A percentile compares a stretch with the other conserved stretches of the same genome.
phyloP scores from a whole-genome alignment of 2,888 invertebrate genomes.

The Leptinotarsa rubiginosa region DNA sequence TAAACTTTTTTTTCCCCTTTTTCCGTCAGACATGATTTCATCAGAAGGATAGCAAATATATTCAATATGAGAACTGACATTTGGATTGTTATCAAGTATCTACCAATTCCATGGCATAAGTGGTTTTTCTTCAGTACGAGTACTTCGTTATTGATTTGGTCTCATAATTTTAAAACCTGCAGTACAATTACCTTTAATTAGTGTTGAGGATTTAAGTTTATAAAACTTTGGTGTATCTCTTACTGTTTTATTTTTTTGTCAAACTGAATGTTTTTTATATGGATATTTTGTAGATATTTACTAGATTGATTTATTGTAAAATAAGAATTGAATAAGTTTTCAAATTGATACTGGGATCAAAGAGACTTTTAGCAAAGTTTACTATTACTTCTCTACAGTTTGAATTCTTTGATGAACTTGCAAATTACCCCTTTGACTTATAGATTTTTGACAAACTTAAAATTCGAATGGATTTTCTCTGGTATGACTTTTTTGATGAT shows the following conservation, averaged over 20 bases:
- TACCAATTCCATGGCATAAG: too few relatives aligned
- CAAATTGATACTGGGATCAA: too few relatives aligned
- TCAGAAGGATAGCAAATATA: not conserved
- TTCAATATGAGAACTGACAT: not conserved
- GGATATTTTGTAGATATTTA: slow-evolving; percentile 45
- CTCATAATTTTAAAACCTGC: slow-evolving; percentile 30
- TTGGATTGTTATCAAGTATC: too few relatives aligned
- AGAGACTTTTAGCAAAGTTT: too few relatives aligned
- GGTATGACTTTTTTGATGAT: too few relatives aligned
- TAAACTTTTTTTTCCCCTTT: not conserved
- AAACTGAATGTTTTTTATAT: slow-evolving; percentile 45
- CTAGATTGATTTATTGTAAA: slow-evolving; percentile 37
- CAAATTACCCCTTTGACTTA: too few relatives aligned
- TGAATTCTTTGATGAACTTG: too few relatives aligned
- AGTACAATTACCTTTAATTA: slow-evolving; percentile 30
- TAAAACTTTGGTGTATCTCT: slow-evolving; percentile 29
- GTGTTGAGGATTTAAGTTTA: slow-evolving; percentile 23
- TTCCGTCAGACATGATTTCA: not conserved
- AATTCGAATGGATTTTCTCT: too few relatives aligned
- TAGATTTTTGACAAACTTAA: too few relatives aligned
- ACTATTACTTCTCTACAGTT: too few relatives aligned
- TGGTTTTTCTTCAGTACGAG: too few relatives aligned
- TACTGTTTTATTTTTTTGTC: slow-evolving; percentile 37
- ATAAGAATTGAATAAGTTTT: slow-evolving; percentile 25
- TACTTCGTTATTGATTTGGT: slow-evolving; percentile 26